Evolutionary conservation across 2,797 vertebrate genomes (phyloP), one percentile per base, ranked within the genome.

Genomic region (Hoplostethus atlanticus): DNA sequence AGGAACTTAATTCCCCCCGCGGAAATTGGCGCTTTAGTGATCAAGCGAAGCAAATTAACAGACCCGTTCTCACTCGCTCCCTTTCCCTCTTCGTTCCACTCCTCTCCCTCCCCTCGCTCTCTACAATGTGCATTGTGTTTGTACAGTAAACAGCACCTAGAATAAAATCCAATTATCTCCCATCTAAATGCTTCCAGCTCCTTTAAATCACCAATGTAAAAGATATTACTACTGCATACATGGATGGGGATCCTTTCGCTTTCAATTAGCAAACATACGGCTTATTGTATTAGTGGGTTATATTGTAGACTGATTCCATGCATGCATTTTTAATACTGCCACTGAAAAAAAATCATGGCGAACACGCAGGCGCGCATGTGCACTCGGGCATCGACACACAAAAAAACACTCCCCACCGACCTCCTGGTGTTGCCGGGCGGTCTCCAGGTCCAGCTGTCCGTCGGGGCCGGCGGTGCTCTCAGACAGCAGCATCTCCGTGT

Each of bases 401-500:
- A 40, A 38, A 38, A 57, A 31, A 54, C 34, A 47, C 34, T 12
- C 38, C 21, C 36, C 64, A 74, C 93, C 83, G 88, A 99, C 98
- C 97, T 95, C 93, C 81, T 97, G 97, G 57, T 96, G 95, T 7
- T 89, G 79, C 31, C 77, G 87, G 21, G 93, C 95, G 72, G 79
- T 88, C 62, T 96, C 94, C 59, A 94, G 75, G 76, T 98, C 93
- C 76, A 97, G 89, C 72, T 85, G 92, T 53, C 94, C 95, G 8
- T 96, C 95, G 0, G 94, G 90, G 55, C 89, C 79, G 0, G 79
- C 21, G 21, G 21, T 52, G 10, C 93, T 90, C 21, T 96, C 94
- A 0, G 92, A 91, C 81, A 99, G 80, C 34, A 96, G 54, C 0
- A 63, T 86, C 82, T 99, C 97, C 0, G 96, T 94, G 74, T 98